Base-by-base conservation (phyloP, 2,888 invertebrate species). In the Lamproptera curius region DNA sequence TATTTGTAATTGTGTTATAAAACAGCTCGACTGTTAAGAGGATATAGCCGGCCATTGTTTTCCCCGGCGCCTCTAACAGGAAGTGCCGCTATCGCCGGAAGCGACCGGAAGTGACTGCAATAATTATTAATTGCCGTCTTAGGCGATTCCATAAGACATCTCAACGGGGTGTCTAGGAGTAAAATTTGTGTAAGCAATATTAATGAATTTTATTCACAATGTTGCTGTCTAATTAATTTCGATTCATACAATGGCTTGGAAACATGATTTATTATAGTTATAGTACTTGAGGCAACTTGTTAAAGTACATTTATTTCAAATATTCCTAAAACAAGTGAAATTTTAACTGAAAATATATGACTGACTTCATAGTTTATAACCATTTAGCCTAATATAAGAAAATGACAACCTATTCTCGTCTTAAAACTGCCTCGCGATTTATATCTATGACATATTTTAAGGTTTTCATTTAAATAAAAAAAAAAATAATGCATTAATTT, bases 121-220 rank as follows among this genome's bases (percentile, higher is more conserved):
- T 85, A 81, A 85, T 86, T 85, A 84, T 86, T 84, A 84, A 86
- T 84, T 81, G 82, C 78, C 67, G 65, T 59, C 69, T 67, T 66
- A 67, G 68, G 70, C 58, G 63, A 52, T 61, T 68, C 67, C 79
- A 78, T 73, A 70, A 81, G 82, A 75, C 73, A 61, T 65, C 65
- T 50, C 66, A 28, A 47, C 59, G 69, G 80, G 82, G 67, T 51
- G 70, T 65, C 70, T 60, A 53, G 51, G 52, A 53, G 52, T 54
- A 49, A 61, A 62, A 67, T 70, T 62, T 70, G 59, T 54, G 58
- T 59, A 37, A 42, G 46, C 11, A 47, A 46, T 53, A 46, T 50
- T 55, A 58, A 59, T 59, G 36, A 58, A 56, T 55, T 57, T 55
- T 53, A 47, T 46, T 58, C 47, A 42, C 48, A 46, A 53, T 50